Evolutionary conservation across 2,113 vertebrate genomes (phyloP).

Genomic region (Strix uralensis): DNA sequence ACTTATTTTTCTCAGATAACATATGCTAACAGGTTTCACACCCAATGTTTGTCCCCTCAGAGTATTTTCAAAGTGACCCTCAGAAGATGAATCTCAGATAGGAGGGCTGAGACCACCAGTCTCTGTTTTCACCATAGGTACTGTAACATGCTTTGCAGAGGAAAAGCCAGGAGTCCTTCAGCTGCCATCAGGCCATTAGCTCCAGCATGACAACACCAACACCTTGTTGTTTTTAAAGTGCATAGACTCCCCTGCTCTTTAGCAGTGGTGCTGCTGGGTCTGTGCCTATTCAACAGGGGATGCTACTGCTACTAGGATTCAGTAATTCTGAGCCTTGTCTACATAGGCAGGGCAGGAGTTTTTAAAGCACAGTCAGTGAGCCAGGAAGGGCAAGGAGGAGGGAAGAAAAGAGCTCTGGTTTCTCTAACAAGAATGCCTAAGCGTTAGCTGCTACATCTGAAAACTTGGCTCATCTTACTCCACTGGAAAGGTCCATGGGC

Average conservation of each 20-base stretch:
- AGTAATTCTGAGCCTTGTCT: not conserved
- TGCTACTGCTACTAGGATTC: not conserved
- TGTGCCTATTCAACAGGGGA: not conserved
- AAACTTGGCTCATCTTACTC: not conserved
- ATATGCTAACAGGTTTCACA: not conserved
- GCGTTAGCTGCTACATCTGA: not conserved
- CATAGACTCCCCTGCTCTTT: not conserved
- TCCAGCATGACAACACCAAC: not conserved
- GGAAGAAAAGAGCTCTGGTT: not conserved
- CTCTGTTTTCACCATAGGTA: not conserved
- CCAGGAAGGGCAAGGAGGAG: not conserved
- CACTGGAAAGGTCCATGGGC: not conserved
- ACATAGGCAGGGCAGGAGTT: not conserved
- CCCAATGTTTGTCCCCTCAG: not conserved
- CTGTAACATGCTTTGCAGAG: not conserved
- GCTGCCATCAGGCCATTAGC: not conserved
- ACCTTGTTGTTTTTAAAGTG: not conserved
- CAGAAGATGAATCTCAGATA: not conserved
- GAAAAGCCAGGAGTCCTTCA: not conserved
- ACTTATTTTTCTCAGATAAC: not conserved
- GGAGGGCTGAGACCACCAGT: not conserved
- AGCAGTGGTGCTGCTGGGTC: not conserved
- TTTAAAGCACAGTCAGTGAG: not conserved
- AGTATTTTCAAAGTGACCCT: not conserved
- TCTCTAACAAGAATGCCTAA: not conserved